Evolutionary conservation across 2,888 invertebrate genomes (phyloP), one percentile per base, ranked within the genome.

Genomic region (Eilema sororculum): DNA sequence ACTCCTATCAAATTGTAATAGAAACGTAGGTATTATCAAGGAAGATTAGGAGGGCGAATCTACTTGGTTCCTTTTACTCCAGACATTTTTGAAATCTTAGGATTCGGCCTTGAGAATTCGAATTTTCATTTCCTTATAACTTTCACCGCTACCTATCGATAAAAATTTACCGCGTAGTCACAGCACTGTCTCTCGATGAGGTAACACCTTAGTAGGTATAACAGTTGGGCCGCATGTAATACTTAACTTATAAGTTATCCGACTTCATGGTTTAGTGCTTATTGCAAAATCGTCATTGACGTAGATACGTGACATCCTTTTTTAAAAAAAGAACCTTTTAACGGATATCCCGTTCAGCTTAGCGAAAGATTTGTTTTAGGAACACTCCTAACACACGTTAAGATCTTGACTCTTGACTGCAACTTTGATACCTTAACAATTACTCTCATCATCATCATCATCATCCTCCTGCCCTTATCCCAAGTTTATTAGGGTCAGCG

Each of bases 211-310:
- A 73, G 74, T 79, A n/a, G n/a, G n/a, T n/a, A n/a, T n/a, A 79
- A 79, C 69, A 74, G 68, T 73, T 71, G 77, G 77, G 74, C 46
- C 73, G 46, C 76, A 76, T 77, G 77, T 79, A 84, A 82, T 81
- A n/a, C n/a, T n/a, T n/a, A 80, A 52, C 52, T n/a, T n/a, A 52
- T 52, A 81, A 82, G 82, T 80, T 81, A 79, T 77, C 78, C 78
- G 77, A 85, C 84, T 88, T 85, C 77, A 85, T 81, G 86, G 84
- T 84, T 84, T 83, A 77, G 82, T 82, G 81, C 77, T 84, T 77
- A 41, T 69, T 71, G 24, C 65, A 72, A 65, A 63, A 74, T 73
- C 58, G 62, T 66, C 65, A 75, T 61, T 64, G 72, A 70, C 22
- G 28, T n/a, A n/a, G n/a, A 56, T 22, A n/a, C 52, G 28, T 65